phyloP scores from a whole-genome alignment of 1,140 invertebrate genomes.

The Aphelinus certus region DNA sequence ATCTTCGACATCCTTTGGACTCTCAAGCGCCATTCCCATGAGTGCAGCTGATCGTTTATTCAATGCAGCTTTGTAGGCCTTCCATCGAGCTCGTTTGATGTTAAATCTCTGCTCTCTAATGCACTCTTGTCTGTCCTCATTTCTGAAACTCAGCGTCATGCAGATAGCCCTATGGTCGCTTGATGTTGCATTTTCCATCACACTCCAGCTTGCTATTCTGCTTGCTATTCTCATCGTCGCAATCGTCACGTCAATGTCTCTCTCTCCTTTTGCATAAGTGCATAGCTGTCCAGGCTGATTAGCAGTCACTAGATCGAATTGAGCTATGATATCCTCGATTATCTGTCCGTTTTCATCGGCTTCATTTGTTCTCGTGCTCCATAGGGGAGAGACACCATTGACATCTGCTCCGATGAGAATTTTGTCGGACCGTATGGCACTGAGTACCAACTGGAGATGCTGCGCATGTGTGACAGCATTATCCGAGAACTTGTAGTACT shows the following conservation, averaged over 20 bases:
- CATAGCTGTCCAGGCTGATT: slow-evolving; percentile 9
- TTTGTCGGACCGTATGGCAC: background rate
- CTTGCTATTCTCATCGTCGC: background rate
- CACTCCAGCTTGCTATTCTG: background rate
- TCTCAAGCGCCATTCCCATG: too few relatives aligned
- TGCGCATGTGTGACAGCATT: background rate
- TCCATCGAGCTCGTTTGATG: background rate
- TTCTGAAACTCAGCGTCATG: too few relatives aligned
- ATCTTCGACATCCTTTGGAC: background rate
- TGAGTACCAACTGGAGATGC: background rate
- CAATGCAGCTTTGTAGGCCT: background rate
- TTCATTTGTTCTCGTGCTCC: background rate
- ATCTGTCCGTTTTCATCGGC: slow-evolving; percentile 1
- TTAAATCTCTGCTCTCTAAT: background rate
- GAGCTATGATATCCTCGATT: slow-evolving; percentile 5
- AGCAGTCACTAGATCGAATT: background rate
- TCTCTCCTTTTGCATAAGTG: background rate
- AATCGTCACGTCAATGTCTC: slow-evolving; percentile 28
- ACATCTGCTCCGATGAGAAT: slow-evolving; percentile 10
- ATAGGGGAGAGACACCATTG: slow-evolving; percentile 27
- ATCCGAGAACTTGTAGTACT: background rate
- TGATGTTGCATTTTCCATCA: background rate
- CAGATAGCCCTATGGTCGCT: background rate
- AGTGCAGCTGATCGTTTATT: too few relatives aligned
- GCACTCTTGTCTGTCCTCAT: too few relatives aligned